These are phyloP conservation scores for Parazoanthus atlanticus DNA, from an alignment of 92 coral and sea anemone genomes.

Conservation along the genomic window DNA sequence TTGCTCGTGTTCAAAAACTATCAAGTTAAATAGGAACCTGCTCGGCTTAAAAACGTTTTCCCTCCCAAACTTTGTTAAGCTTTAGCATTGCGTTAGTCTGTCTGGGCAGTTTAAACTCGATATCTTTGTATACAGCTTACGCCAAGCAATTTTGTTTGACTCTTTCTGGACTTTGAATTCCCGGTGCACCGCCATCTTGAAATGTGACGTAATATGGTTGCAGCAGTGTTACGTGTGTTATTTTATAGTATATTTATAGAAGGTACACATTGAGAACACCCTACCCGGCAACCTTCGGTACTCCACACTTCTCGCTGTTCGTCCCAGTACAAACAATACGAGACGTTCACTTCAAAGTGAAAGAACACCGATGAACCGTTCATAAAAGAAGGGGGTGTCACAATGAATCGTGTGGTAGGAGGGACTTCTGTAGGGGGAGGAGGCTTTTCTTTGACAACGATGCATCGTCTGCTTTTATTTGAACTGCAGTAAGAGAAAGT, in stretches of 20 bases:
- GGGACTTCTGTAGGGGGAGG: constrained; percentile 63
- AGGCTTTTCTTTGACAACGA: constrained; percentile 58
- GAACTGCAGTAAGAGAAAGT: neutral
- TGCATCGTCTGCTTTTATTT: constrained; percentile 27
- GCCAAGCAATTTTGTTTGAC: too few species aligned
- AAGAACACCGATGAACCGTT: constrained; percentile 51
- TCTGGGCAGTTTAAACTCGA: too few species aligned
- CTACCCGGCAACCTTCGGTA: constrained; percentile 86
- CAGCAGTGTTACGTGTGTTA: too few species aligned
- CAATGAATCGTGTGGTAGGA: constrained; percentile 33
- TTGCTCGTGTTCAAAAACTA: too few species aligned
- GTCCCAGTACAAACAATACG: constrained; percentile 77
- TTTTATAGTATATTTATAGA: neutral
- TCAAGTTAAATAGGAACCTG: too few species aligned
- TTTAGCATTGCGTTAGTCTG: too few species aligned
- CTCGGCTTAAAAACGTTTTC: too few species aligned
- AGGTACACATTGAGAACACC: neutral
- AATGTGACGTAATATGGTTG: too few species aligned
- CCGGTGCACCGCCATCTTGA: too few species aligned
- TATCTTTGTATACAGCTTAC: too few species aligned
- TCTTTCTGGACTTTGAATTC: too few species aligned
- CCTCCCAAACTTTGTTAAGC: too few species aligned
- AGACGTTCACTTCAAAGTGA: constrained; percentile 62
- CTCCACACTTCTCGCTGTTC: constrained; percentile 73
- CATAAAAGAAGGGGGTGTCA: constrained; percentile 47